Evolutionary conservation across 2,888 invertebrate species (phyloP).

Genomic region (Microplitis deprimator): DNA sequence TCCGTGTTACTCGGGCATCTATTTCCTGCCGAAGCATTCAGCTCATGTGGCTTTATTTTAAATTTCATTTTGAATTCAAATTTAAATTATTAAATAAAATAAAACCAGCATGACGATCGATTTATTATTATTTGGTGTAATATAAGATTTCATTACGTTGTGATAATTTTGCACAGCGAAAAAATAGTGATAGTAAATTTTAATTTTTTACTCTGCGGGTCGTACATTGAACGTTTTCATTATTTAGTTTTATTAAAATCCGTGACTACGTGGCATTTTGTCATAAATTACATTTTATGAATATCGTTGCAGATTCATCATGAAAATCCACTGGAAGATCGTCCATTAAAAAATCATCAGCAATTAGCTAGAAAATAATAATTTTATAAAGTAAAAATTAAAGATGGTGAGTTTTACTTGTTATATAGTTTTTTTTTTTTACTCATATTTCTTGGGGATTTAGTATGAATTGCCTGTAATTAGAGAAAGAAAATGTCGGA

Average conservation of each 20-base stretch:
- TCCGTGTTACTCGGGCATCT: neutral
- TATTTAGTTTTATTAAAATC: no score
- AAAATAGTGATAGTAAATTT: neutral
- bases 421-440: constrained; percentile 7
- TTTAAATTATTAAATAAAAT: no score
- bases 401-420: constrained; percentile 30
- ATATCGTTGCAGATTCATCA: neutral
- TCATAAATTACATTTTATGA: neutral
- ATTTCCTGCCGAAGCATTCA: neutral
- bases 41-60: neutral
- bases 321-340: neutral
- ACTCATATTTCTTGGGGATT: neutral
- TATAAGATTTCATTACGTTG: neutral
- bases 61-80: no score
- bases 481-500: constrained; percentile 6
- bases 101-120: neutral
- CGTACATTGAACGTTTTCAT: no score
- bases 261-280: neutral
- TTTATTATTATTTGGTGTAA: neutral
- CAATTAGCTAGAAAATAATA: constrained; percentile 1
- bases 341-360: neutral
- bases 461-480: neutral
- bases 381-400: constrained; percentile 14
- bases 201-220: no score
- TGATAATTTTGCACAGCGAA: neutral